Percentiles rank a stretch among this genome's conserved stretches.
phyloP scores from a whole-genome alignment of 2,113 vertebrate genomes.

The Nipponia nippon region DNA sequence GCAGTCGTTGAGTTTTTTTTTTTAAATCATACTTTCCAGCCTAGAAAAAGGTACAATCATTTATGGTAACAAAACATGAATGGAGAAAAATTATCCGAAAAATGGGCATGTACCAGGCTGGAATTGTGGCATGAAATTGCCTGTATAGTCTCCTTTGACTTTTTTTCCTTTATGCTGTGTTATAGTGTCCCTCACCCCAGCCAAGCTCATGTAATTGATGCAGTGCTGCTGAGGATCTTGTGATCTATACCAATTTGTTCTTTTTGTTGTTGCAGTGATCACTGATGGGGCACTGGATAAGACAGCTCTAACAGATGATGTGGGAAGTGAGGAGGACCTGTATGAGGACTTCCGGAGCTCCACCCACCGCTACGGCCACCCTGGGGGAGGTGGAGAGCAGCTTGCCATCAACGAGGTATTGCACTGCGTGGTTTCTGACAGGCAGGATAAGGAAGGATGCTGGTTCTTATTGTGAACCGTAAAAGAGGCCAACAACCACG shows the following conservation, averaged over 20 bases:
- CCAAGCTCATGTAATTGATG: fast-evolving
- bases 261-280: slow-evolving; percentile 72
- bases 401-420: slow-evolving; percentile 95
- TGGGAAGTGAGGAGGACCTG: slow-evolving; percentile 88
- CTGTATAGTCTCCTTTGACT: fast-evolving
- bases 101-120: not conserved
- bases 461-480: fast-evolving
- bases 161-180: not conserved
- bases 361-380: slow-evolving; percentile 84
- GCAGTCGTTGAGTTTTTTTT: not conserved
- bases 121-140: not conserved
- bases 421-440: too few species aligned
- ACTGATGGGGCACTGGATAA: slow-evolving; percentile 82
- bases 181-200: not conserved
- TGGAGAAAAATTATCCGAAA: not conserved
- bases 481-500: not conserved
- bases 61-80: not conserved
- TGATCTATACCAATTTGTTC: fast-evolving
- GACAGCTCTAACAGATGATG: slow-evolving; percentile 73
- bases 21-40: not conserved
- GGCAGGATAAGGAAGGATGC: not conserved
- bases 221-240: not conserved
- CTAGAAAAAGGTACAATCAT: not conserved
- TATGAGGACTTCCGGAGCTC: slow-evolving; percentile 87
- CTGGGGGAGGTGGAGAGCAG: slow-evolving; percentile 91